phyloP scores from a whole-genome alignment of 53 echinoderm and acorn worm species.

The Holothuria scabra region DNA sequence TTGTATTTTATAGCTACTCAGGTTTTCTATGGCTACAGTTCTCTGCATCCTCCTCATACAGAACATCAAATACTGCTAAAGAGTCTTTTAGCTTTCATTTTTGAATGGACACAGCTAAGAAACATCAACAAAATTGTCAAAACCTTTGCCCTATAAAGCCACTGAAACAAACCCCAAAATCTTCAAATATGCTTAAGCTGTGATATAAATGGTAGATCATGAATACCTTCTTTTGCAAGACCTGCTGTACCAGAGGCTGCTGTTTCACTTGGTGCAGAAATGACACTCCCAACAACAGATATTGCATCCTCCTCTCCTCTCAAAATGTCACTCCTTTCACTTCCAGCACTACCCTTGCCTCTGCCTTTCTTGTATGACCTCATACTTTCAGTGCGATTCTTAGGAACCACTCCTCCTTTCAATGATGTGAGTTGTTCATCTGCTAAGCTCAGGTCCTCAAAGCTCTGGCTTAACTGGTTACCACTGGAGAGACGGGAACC shows the following conservation, averaged over 20 bases:
- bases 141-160: no score
- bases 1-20: no score
- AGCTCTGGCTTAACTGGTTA: slow-evolving; percentile 65
- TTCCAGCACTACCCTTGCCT: slow-evolving; percentile 38
- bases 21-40: no score
- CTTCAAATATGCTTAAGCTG: no score
- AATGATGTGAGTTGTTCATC: slow-evolving; percentile 46
- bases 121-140: no score
- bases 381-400: slow-evolving; percentile 79
- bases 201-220: no score
- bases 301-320: neutral
- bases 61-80: no score
- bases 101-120: no score
- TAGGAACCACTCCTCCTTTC: slow-evolving; percentile 71
- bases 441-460: slow-evolving; percentile 70
- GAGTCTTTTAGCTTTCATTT: no score
- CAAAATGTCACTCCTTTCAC: slow-evolving; percentile 1
- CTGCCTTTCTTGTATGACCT: slow-evolving; percentile 78
- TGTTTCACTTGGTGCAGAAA: slow-evolving; percentile 14
- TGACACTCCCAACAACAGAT: slow-evolving; percentile 21
- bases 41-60: no score
- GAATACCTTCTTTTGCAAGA: neutral
- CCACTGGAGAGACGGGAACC: slow-evolving; percentile 61
- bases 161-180: no score
- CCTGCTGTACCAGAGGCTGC: neutral